Evolutionary conservation across 2,888 invertebrate species (phyloP).

Genomic region (Operophtera brumata): DNA sequence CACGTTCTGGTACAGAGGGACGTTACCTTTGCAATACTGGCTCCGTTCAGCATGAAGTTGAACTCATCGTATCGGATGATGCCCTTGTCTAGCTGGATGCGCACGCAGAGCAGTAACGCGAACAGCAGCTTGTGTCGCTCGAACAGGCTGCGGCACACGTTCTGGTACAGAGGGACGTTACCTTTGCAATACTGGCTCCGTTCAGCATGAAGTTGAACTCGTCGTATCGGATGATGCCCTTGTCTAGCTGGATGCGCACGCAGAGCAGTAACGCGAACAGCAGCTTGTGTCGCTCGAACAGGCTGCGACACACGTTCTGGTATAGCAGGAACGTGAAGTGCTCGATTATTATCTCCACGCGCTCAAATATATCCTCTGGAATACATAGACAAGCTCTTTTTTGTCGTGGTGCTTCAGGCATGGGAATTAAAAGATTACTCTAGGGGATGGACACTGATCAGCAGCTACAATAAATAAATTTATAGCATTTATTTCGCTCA

Average conservation of each 20-base stretch:
- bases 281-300: constrained; percentile 94
- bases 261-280: constrained; percentile 90
- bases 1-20: constrained; percentile 89
- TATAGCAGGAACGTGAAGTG: constrained; percentile 92
- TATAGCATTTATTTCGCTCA: too few species aligned
- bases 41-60: constrained; percentile 88
- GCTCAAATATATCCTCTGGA: constrained; percentile 84
- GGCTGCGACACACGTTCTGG: constrained; percentile 92
- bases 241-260: constrained; percentile 83
- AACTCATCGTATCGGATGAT: constrained; percentile 84
- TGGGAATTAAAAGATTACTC: too few species aligned
- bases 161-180: constrained; percentile 34
- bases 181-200: constrained; percentile 83
- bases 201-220: constrained; percentile 90
- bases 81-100: constrained; percentile 83
- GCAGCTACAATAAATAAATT: too few species aligned
- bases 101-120: constrained; percentile 86
- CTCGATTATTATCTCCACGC: constrained; percentile 89
- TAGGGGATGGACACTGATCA: too few species aligned
- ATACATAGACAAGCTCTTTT: background rate
- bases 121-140: constrained; percentile 94
- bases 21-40: constrained; percentile 79
- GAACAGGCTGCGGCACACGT: constrained; percentile 91
- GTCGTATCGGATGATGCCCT: constrained; percentile 76
- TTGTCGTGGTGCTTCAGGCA: too few species aligned